These are phyloP conservation scores for Cepphus grylle DNA, from an alignment of 2,113 vertebrate genomes.

Conservation along the genomic window DNA sequence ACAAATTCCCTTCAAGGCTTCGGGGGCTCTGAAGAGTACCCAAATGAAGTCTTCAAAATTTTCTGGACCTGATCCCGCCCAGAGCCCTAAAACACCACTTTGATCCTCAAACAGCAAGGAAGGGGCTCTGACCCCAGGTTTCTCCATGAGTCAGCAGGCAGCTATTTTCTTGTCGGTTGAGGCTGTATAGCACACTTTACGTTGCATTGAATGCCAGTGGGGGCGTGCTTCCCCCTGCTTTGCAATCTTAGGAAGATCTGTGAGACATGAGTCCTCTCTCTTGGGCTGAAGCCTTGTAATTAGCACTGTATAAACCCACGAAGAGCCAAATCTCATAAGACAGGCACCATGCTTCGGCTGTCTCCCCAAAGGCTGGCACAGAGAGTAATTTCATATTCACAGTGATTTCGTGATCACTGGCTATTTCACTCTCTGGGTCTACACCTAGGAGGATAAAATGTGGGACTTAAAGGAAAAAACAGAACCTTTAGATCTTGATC, in stretches of 20 bases:
- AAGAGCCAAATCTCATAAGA: constrained; percentile 54
- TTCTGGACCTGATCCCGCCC: background rate
- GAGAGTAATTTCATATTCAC: background rate
- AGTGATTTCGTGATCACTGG: background rate
- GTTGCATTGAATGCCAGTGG: background rate
- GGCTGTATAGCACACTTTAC: background rate
- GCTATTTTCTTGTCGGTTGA: background rate
- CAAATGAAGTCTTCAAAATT: background rate
- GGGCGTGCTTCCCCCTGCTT: background rate
- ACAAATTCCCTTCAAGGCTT: background rate
- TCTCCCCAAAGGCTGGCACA: constrained; percentile 21
- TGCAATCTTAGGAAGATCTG: constrained; percentile 31
- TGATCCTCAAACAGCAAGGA: background rate
- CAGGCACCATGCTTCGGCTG: constrained; percentile 56
- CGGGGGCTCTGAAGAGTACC: background rate
- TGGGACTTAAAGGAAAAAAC: background rate
- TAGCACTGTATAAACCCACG: constrained; percentile 37
- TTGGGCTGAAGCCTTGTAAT: constrained; percentile 54
- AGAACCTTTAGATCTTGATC: background rate
- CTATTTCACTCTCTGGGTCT: background rate
- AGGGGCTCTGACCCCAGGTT: background rate
- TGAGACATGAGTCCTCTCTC: constrained; percentile 55
- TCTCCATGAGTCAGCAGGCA: background rate
- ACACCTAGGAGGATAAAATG: background rate
- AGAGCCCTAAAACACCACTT: background rate